Evolutionary conservation across 2,113 vertebrate species (phyloP).

Genomic region (Hystrix cristata): DNA sequence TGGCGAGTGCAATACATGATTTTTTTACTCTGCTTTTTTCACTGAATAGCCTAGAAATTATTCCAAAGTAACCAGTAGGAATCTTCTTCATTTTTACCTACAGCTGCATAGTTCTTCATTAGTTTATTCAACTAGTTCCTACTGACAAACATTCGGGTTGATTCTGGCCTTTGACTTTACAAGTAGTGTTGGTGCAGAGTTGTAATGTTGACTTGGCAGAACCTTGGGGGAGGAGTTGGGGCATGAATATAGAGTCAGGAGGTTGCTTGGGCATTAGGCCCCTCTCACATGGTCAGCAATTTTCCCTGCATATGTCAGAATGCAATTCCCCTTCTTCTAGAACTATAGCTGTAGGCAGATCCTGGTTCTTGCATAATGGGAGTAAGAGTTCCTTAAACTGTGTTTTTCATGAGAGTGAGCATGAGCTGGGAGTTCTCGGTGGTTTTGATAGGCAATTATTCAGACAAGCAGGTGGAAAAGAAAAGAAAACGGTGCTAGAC

Average conservation of each 20-base stretch:
- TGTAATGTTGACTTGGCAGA: not conserved
- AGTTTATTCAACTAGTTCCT: not conserved
- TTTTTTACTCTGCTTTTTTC: not conserved
- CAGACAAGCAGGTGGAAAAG: not conserved
- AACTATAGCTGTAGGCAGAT: not conserved
- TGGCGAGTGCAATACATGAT: not conserved
- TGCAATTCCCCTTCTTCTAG: not conserved
- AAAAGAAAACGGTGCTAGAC: not conserved
- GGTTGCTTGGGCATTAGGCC: no score
- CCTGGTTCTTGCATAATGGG: not conserved
- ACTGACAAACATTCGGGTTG: not conserved
- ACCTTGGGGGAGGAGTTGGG: not conserved
- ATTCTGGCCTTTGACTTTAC: conserved; percentile 17
- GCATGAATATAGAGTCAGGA: not conserved
- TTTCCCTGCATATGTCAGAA: not conserved
- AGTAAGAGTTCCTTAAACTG: not conserved
- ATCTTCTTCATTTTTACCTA: not conserved
- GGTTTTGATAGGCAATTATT: not conserved
- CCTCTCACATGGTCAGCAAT: not conserved
- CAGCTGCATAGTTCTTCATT: not conserved
- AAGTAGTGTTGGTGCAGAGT: not conserved
- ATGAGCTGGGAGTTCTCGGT: not conserved
- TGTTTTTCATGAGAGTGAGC: not conserved
- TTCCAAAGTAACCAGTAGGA: not conserved
- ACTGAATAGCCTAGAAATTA: not conserved